phyloP scores from a whole-genome alignment of 2,113 vertebrate genomes.

The Psittacus erithacus region DNA sequence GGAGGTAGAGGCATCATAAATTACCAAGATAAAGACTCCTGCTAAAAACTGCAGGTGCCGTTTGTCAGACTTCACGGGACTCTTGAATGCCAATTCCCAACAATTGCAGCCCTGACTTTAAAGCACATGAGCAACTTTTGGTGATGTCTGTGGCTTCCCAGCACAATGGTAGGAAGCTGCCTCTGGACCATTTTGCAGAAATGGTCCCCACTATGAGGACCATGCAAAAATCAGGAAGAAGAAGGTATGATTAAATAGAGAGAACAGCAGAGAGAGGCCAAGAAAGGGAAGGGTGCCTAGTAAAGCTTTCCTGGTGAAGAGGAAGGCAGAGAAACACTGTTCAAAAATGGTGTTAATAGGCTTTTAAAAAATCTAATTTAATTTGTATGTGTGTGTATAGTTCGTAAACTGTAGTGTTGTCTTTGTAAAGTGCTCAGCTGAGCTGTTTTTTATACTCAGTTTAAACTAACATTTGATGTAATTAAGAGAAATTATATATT shows the following conservation, averaged over 20 bases:
- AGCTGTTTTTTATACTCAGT: not conserved
- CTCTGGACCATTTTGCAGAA: not conserved
- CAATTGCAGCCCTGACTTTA: not conserved
- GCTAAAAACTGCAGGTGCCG: not conserved
- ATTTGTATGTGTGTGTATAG: not conserved
- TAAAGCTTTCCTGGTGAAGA: not conserved
- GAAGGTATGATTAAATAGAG: not conserved
- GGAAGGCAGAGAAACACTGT: not conserved
- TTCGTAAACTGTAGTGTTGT: not conserved
- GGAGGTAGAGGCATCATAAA: not conserved
- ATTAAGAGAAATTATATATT: not conserved
- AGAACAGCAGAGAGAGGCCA: not conserved
- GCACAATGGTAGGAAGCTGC: not conserved
- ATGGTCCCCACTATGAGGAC: not conserved
- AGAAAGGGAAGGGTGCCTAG: not conserved
- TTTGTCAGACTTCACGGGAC: not conserved
- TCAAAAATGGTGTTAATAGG: not conserved
- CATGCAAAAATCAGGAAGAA: not conserved
- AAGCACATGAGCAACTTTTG: not conserved
- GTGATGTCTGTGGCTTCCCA: not conserved
- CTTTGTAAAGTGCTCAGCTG: not conserved
- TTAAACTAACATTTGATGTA: not conserved
- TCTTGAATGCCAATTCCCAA: not conserved
- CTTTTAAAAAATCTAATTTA: not conserved
- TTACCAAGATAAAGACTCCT: not conserved